phyloP scores from a whole-genome alignment of 1,140 invertebrate species.

The Drosophila melanogaster region DNA sequence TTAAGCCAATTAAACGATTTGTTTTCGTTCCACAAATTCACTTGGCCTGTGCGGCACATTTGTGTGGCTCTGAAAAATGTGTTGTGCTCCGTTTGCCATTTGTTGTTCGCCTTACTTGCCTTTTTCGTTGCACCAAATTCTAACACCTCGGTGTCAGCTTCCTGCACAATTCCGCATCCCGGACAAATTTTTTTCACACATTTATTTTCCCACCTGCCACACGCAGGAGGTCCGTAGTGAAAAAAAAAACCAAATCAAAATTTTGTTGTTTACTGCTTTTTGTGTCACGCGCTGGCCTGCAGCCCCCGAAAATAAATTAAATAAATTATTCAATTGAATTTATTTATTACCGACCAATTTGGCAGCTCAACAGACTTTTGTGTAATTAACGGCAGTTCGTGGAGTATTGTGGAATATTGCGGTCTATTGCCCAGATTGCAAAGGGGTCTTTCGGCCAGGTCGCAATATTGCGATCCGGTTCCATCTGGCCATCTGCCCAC shows the following conservation, averaged over 20 bases:
- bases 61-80: constrained; percentile 48
- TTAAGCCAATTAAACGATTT: constrained; percentile 81
- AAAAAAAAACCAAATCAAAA: constrained; percentile 34
- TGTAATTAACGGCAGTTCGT: constrained; percentile 76
- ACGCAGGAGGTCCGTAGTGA: too few species aligned
- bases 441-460: constrained; percentile 20
- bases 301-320: constrained; percentile 78
- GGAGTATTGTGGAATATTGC: constrained; percentile 36
- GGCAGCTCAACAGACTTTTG: constrained; percentile 65
- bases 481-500: constrained; percentile 15
- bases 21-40: constrained; percentile 79
- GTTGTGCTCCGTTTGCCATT: constrained; percentile 21
- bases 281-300: constrained; percentile 46
- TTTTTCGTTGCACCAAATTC: constrained; percentile 62
- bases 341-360: constrained; percentile 84
- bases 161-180: constrained; percentile 70
- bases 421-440: constrained; percentile 35
- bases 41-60: constrained; percentile 64
- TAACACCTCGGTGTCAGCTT: constrained; percentile 73
- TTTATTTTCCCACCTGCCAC: constrained; percentile 62
- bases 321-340: constrained; percentile 84
- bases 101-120: constrained; percentile 11
- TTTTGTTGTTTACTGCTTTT: constrained; percentile 57
- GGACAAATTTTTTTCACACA: constrained; percentile 22
- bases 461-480: constrained; percentile 8